Conservation (phyloP, 2,888 invertebrate species). For the Bombylius major region DNA sequence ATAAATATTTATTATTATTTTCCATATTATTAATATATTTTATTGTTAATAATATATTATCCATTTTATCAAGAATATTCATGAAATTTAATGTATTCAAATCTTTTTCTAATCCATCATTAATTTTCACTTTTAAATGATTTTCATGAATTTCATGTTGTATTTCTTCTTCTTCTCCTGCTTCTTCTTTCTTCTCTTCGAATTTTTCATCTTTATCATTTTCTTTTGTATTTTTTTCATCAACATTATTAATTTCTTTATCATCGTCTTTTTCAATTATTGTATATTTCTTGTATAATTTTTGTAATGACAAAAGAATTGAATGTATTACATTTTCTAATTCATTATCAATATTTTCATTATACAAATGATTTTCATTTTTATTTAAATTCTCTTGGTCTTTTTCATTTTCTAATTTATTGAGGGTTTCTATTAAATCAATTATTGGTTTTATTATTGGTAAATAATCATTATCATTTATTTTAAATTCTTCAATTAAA, state of each 20-base stretch:
- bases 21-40: constrained; percentile 34
- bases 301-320: constrained; percentile 45
- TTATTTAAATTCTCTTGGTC: neutral
- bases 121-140: constrained; percentile 53
- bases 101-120: constrained; percentile 50
- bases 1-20: constrained; percentile 15
- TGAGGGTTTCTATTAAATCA: constrained; percentile 15
- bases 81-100: constrained; percentile 45
- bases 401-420: constrained; percentile 10
- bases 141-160: constrained; percentile 37
- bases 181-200: constrained; percentile 12
- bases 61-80: constrained; percentile 35
- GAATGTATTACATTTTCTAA: constrained; percentile 40
- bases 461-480: constrained; percentile 16
- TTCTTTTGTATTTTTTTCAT: constrained; percentile 11
- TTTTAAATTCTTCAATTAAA: constrained; percentile 3
- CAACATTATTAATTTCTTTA: neutral
- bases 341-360: constrained; percentile 26
- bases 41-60: constrained; percentile 35
- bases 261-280: constrained; percentile 1
- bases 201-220: constrained; percentile 14
- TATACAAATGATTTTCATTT: neutral
- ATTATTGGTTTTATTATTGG: constrained; percentile 25
- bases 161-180: constrained; percentile 35
- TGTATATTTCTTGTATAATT: constrained; percentile 43